phyloP scores from a whole-genome alignment of 2,113 vertebrate genomes.

The Pholis gunnellus region DNA sequence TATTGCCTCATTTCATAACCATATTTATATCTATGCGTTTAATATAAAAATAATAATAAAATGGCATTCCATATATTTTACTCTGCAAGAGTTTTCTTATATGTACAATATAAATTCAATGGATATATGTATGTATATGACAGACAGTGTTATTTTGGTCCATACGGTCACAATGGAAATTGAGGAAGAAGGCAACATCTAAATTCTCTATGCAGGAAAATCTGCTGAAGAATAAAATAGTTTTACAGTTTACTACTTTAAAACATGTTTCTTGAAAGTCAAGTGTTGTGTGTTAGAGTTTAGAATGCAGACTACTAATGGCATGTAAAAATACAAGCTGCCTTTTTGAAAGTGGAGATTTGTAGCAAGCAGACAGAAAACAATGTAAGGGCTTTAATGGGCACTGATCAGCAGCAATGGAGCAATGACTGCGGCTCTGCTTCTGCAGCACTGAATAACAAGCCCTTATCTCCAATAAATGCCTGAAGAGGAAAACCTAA shows the following conservation, averaged over 20 bases:
- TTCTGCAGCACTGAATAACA: slow-evolving; percentile 58
- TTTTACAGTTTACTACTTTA: neutral
- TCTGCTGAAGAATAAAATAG: neutral
- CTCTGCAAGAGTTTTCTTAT: too few relatives aligned
- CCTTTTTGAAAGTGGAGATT: slow-evolving; percentile 21
- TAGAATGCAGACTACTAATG: neutral
- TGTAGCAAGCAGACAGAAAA: slow-evolving; percentile 35
- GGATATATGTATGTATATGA: neutral
- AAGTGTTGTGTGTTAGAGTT: neutral
- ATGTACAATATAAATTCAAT: too few relatives aligned
- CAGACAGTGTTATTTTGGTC: neutral
- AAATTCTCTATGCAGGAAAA: neutral
- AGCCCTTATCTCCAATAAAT: slow-evolving; percentile 73
- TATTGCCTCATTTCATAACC: neutral
- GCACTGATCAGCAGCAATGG: slow-evolving; percentile 41
- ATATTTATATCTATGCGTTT: neutral
- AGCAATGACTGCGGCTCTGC: slow-evolving; percentile 12
- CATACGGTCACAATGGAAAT: neutral
- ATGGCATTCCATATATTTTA: neutral
- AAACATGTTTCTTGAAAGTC: neutral
- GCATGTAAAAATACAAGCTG: slow-evolving; percentile 4
- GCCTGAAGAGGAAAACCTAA: slow-evolving; percentile 66
- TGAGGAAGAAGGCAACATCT: neutral
- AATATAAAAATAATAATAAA: neutral
- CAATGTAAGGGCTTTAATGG: slow-evolving; percentile 52